Base-by-base conservation (phyloP, 2,888 invertebrate species). In the Hipparchia semele region DNA sequence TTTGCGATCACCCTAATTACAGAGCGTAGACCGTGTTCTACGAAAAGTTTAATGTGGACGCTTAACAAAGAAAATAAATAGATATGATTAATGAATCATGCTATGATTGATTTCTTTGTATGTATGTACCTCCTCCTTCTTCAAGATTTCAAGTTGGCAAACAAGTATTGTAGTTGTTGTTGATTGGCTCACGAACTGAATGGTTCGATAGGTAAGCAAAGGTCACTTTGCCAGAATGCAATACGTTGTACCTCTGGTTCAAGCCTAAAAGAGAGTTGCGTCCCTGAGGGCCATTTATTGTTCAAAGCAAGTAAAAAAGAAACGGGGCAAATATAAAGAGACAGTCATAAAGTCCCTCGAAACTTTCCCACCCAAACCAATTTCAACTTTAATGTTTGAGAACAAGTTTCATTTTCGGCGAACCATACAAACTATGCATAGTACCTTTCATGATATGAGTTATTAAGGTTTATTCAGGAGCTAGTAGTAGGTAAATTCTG, bases 241-340 rank as follows among this genome's bases (percentile, higher is more conserved):
- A 62, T 51, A 70, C 64, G 68, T 72, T 67, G 62, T 51, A 60
- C 71, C 70, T 86, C 84, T 82, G 82, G 81, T 73, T 71, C 67
- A 71, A 73, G 70, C 78, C 77, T 78, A 85, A 88, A 79, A 78
- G 85, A 86, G 85, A 86, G 85, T 87, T 84, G 81, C 84, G 83
- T 87, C 86, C 81, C 84, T 82, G 82, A 87, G 81, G 87, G 84
- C 84, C 86, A 88, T 91, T 91, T 91, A 91, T 91, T 90, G 88
- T 89, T 86, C 87, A 84, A 84, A 86, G 86, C 85, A 87, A 88
- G 87, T 89, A 90, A 90, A 65, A 92, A 91, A 88, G 88, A 87
- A 87, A 83, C 85, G 73, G 77, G 83, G 82, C 82, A 82, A 86
- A 86, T 80, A 82, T 80, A 84, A 78, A 78, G 77, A 80, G 79